A percentile compares a stretch with the other conserved stretches of the same genome.
These are phyloP conservation scores for Jordanella pulchra DNA, from an alignment of 2,797 vertebrate genomes.

Conservation along the genomic window DNA sequence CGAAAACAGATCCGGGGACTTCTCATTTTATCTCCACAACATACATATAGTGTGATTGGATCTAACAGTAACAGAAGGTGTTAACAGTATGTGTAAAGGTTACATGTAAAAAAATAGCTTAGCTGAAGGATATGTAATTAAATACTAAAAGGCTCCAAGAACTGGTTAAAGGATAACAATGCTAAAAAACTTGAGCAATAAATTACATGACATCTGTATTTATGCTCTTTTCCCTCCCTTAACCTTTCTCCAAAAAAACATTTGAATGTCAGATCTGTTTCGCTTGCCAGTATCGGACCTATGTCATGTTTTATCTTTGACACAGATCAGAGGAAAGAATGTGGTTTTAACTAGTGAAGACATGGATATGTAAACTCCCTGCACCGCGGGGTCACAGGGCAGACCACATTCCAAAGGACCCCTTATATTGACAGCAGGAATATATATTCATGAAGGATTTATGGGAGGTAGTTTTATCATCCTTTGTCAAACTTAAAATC, in stretches of 20 bases:
- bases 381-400: slow-evolving; percentile 58
- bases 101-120: neutral
- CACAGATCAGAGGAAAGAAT: slow-evolving; percentile 70
- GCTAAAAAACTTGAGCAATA: slow-evolving; percentile 5
- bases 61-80: neutral
- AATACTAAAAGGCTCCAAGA: neutral
- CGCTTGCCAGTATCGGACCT: slow-evolving; percentile 52
- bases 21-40: neutral
- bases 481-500: slow-evolving; percentile 23
- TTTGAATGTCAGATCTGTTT: slow-evolving; percentile 40
- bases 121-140: neutral
- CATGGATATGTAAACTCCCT: slow-evolving; percentile 71
- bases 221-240: slow-evolving; percentile 8
- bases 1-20: slow-evolving; percentile 3
- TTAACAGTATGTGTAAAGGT: slow-evolving; percentile 11
- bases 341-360: slow-evolving; percentile 66
- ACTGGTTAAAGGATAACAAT: neutral
- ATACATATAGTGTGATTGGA: neutral
- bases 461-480: slow-evolving; percentile 39
- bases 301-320: slow-evolving; percentile 69
- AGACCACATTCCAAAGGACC: slow-evolving; percentile 58
- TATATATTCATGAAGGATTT: slow-evolving; percentile 32
- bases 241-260: neutral
- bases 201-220: slow-evolving; percentile 33
- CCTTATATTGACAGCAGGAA: slow-evolving; percentile 46